These are phyloP conservation scores for Eledone cirrhosa DNA, from an alignment of 2,888 invertebrate species.

Conservation along the genomic window DNA sequence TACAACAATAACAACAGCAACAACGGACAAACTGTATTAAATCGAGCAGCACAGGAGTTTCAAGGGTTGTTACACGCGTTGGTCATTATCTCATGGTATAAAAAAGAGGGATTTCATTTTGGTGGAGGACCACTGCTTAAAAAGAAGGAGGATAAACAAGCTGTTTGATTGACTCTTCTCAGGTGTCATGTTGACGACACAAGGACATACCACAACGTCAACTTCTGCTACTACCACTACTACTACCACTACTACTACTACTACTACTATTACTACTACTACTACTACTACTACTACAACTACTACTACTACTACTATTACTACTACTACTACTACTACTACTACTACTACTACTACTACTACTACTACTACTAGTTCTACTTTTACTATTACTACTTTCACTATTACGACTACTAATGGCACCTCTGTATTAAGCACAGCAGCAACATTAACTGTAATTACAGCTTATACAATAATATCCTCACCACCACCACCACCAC, in stretches of 20 bases:
- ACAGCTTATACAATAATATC: too few species aligned
- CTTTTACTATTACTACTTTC: neutral
- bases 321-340: neutral
- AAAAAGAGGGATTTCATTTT: too few species aligned
- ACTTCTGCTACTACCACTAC: neutral
- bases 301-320: neutral
- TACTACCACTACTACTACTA: neutral
- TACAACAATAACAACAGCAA: neutral
- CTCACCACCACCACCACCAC: too few species aligned
- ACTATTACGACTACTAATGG: too few species aligned
- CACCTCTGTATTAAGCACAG: too few species aligned
- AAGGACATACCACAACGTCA: neutral
- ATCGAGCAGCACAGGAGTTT: too few species aligned
- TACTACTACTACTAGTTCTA: neutral
- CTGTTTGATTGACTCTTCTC: constrained; percentile 5
- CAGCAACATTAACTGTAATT: too few species aligned
- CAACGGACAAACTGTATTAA: neutral
- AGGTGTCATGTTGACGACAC: neutral
- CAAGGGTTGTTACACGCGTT: too few species aligned
- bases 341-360: neutral
- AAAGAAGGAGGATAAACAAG: too few species aligned
- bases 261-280: neutral
- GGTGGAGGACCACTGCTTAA: too few species aligned
- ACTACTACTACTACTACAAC: neutral
- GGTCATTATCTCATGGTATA: too few species aligned